Evolutionary conservation across 2,797 vertebrate species (phyloP).

Genomic region (Hyperoplus immaculatus): DNA sequence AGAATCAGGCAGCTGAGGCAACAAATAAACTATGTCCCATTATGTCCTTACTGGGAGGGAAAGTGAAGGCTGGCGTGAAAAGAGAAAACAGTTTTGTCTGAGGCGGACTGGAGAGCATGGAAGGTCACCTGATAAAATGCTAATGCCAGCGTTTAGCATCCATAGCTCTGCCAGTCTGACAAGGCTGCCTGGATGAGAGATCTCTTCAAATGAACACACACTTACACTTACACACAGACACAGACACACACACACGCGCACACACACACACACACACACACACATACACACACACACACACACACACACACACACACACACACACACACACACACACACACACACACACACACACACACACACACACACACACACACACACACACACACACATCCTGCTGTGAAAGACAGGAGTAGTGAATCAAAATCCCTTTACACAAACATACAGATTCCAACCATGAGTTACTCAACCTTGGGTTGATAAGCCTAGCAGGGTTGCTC

Average conservation of each 20-base stretch:
- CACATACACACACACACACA: constrained; percentile 10
- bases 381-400: neutral
- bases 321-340: neutral
- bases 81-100: constrained; percentile 25
- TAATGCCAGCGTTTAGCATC: constrained; percentile 56
- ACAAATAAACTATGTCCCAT: constrained; percentile 28
- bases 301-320: constrained; percentile 18
- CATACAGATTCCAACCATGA: neutral
- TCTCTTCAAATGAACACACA: constrained; percentile 20
- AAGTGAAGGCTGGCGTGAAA: constrained; percentile 21
- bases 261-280: neutral
- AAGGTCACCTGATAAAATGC: constrained; percentile 74
- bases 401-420: constrained; percentile 33
- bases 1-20: constrained; percentile 59
- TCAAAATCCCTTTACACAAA: constrained; percentile 11
- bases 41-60: neutral
- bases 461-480: constrained; percentile 15
- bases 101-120: constrained; percentile 35
- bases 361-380: constrained; percentile 4
- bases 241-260: neutral
- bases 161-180: constrained; percentile 59
- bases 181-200: constrained; percentile 22
- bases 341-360: neutral
- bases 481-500: neutral
- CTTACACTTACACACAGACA: no score